phyloP scores from a whole-genome alignment of 2,888 invertebrate species.

The Petrolisthes cinctipes region DNA sequence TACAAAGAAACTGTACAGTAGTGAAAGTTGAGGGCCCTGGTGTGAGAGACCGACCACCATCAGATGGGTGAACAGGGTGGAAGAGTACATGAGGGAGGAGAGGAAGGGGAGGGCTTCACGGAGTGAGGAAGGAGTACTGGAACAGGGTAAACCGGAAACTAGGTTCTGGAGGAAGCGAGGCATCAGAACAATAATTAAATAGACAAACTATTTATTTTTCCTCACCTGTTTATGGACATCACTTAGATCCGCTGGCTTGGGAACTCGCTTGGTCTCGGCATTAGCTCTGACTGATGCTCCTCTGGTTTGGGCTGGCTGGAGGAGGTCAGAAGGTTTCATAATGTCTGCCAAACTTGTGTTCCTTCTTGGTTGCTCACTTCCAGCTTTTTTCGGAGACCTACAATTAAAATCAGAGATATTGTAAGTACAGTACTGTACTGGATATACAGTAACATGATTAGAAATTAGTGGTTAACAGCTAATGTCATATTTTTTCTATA shows the following conservation, averaged over 20 bases:
- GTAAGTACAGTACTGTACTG: no score
- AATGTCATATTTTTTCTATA: no score
- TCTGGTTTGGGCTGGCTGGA: conserved; percentile 27
- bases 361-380: neutral
- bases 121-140: neutral
- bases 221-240: conserved; percentile 61
- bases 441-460: no score
- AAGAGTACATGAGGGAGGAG: no score
- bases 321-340: conserved; percentile 59
- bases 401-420: neutral
- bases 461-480: no score
- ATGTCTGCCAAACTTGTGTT: neutral
- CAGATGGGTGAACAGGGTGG: no score
- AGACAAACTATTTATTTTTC: neutral
- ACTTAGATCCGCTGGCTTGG: conserved; percentile 57
- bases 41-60: no score
- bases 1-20: no score
- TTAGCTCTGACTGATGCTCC: neutral
- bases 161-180: neutral
- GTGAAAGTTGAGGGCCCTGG: no score
- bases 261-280: conserved; percentile 10
- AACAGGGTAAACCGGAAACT: neutral
- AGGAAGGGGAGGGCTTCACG: no score
- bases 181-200: no score
- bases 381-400: conserved; percentile 32